A percentile compares a stretch with the other conserved stretches of the same genome.
Evolutionary conservation across 2,113 vertebrate species (phyloP).

Genomic region (Poicephalus gulielmi): DNA sequence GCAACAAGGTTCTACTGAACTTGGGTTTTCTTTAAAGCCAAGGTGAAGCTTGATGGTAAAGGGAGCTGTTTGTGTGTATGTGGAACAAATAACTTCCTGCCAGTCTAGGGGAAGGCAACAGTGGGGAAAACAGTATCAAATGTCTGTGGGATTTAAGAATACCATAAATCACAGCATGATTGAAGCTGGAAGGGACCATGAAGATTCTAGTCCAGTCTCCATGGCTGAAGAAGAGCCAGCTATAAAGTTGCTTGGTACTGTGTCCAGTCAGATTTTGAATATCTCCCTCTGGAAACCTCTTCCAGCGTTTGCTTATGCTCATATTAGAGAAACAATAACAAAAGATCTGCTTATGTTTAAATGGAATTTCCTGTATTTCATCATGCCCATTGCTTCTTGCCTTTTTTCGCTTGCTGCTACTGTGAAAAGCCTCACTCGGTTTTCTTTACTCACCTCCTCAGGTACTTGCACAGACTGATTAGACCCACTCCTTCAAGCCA

Average conservation of each 20-base stretch:
- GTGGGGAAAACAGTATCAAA: background rate
- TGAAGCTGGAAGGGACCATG: background rate
- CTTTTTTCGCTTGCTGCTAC: background rate
- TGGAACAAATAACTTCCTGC: background rate
- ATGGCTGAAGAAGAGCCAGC: background rate
- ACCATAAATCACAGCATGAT: background rate
- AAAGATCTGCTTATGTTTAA: background rate
- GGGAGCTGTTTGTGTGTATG: background rate
- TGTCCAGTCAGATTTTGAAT: background rate
- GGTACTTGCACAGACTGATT: background rate
- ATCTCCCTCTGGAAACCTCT: background rate
- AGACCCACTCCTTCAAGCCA: background rate
- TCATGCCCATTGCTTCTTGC: background rate
- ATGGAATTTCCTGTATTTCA: background rate
- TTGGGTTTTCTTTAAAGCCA: background rate
- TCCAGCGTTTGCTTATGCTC: background rate
- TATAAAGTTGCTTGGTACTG: background rate
- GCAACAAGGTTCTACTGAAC: background rate
- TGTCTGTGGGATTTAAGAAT: background rate
- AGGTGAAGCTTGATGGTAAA: background rate
- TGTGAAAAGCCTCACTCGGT: background rate
- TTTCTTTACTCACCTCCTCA: background rate
- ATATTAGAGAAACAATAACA: background rate
- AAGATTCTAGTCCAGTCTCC: background rate
- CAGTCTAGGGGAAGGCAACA: background rate